Evolutionary conservation across 2,113 vertebrate species (phyloP).

Genomic region (Myodes glareolus): DNA sequence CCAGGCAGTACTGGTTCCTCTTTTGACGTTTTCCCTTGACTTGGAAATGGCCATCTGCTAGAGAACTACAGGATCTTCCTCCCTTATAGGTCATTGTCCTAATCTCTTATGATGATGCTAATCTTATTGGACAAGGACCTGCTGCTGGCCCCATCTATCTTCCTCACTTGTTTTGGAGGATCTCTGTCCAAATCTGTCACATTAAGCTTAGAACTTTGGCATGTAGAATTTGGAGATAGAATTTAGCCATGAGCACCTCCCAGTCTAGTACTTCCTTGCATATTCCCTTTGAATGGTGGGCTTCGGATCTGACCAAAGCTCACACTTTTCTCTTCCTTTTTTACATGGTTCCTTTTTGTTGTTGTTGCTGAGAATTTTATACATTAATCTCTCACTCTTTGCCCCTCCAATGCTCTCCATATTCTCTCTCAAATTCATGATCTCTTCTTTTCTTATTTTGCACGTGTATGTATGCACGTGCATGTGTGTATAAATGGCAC

Average conservation of each 20-base stretch:
- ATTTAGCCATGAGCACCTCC: background rate
- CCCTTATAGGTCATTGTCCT: background rate
- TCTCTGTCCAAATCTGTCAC: background rate
- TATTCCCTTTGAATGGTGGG: background rate
- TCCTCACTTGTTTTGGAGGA: background rate
- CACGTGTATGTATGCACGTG: background rate
- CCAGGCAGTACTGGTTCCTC: background rate
- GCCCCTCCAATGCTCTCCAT: background rate
- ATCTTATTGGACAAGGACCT: background rate
- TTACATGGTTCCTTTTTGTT: background rate
- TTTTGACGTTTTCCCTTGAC: background rate
- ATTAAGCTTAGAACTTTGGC: background rate
- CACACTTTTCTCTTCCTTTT: background rate
- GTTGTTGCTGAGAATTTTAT: background rate
- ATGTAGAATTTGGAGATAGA: too few relatives aligned
- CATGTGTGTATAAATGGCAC: background rate
- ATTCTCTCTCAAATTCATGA: background rate
- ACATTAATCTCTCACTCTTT: background rate
- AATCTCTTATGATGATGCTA: background rate
- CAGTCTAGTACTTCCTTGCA: background rate
- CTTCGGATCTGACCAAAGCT: background rate
- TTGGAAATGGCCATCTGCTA: background rate
- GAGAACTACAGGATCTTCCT: background rate
- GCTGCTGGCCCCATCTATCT: background rate
- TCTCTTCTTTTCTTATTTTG: background rate